Evolutionary conservation across 2,113 vertebrate genomes (phyloP), one percentile per base, ranked within the genome.

Genomic region (Dinomys branickii): DNA sequence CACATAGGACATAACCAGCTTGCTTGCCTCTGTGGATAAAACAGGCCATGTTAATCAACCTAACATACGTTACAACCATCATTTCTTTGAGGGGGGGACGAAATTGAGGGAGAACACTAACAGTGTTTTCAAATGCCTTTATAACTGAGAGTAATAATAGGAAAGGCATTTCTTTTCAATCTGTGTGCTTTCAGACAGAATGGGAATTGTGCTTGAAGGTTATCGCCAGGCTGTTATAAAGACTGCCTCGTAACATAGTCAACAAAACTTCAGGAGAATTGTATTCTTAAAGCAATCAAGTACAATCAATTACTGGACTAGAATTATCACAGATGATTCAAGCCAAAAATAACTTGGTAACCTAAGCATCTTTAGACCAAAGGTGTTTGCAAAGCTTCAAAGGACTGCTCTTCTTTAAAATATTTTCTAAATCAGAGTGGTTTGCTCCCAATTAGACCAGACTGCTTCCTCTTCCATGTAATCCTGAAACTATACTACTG

Each of bases 1-100:
- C 95, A 99, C 99, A 19, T 99, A 99, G 77, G 99, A 99, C 99
- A 99, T 99, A 95, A 99, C 99, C 98, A 99, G 99, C 98, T 99
- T 99, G 98, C 99, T 99, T 67, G 99, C 99, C 99, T 99, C 99
- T 99, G 99, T 38, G 41, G 19, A 63, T 30, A 22, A 91, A 97
- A 94, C 1, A 95, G 78, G 81, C 3, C 1, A 2, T 0, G 71
- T 96, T 69, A 65, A n/a, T 91, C 87, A 85, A 71, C 6, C n/a
- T 30, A 44, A 47, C 24, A 47, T 19, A 85, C n/a, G 56, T 7
- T 59, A 19, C 1, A 8, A 78, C 35, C 52, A 50, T 13, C 11
- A 28, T 0, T 47, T 52, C 69, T 41, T 19, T 7, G 26, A 33
- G 7, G 11, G 13, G 26, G 41, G 4, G 28, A 38, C 10, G 22